phyloP scores from a whole-genome alignment of 2,888 invertebrate genomes.

The Stenolophus ochropezus region DNA sequence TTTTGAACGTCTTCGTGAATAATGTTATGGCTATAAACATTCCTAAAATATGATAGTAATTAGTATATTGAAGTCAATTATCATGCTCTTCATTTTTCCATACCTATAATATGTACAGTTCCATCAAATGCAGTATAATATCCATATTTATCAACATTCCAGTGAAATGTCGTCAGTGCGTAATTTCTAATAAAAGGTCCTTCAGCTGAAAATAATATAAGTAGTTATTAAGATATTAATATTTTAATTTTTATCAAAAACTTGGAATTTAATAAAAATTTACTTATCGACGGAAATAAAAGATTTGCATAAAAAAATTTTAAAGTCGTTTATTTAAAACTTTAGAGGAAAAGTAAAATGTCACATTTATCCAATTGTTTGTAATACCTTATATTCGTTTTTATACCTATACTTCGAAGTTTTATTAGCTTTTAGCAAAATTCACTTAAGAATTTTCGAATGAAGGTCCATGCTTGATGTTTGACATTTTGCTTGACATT shows the following conservation, averaged over 20 bases:
- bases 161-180: not conserved
- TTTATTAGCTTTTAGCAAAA: too few species aligned
- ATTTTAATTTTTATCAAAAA: not conserved
- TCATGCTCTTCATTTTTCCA: not conserved
- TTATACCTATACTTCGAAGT: too few species aligned
- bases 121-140: slow-evolving; percentile 26
- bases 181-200: not conserved
- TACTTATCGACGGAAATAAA: too few species aligned
- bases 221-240: not conserved
- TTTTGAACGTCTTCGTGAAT: slow-evolving; percentile 24
- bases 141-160: slow-evolving; percentile 19
- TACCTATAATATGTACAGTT: slow-evolving; percentile 15
- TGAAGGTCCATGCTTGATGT: too few species aligned
- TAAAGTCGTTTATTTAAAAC: too few species aligned
- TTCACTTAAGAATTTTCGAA: too few species aligned
- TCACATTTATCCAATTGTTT: too few species aligned
- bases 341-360: too few species aligned
- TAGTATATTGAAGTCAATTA: not conserved
- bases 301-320: too few species aligned
- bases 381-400: too few species aligned
- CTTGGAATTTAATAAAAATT: too few species aligned
- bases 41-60: slow-evolving; percentile 15
- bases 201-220: slow-evolving; percentile 12
- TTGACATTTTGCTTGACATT: too few species aligned
- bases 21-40: slow-evolving; percentile 31